These are phyloP conservation scores for Tubulanus polymorphus DNA, from an alignment of 2,888 invertebrate species.

Conservation along the genomic window DNA sequence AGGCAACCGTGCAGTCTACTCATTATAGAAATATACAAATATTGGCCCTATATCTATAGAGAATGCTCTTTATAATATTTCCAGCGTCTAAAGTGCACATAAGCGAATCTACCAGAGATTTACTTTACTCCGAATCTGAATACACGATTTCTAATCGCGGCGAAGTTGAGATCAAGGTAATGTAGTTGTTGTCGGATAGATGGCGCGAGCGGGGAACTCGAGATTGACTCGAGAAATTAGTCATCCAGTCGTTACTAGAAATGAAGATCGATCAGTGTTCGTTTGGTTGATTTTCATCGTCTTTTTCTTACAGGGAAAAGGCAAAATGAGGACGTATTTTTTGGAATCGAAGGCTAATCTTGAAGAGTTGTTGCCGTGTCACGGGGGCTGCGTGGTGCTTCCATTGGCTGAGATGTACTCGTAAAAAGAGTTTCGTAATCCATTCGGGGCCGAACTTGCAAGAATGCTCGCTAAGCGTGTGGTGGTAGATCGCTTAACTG, in stretches of 20 bases:
- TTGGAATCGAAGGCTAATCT: not conserved
- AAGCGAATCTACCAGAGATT: slow-evolving; percentile 1
- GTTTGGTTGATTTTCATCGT: not conserved
- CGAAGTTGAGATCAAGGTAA: not conserved
- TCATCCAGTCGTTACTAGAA: not conserved
- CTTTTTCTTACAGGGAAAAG: not conserved
- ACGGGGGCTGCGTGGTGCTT: too few species aligned
- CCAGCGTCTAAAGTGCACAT: slow-evolving; percentile 2
- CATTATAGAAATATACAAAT: too few species aligned
- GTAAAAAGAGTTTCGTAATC: too few species aligned
- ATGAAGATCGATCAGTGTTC: not conserved
- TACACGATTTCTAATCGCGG: not conserved
- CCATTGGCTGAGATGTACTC: too few species aligned
- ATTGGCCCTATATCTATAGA: too few species aligned
- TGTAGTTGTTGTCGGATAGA: not conserved
- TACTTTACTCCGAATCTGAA: not conserved
- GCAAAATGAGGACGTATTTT: not conserved
- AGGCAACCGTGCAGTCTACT: too few species aligned
- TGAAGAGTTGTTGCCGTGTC: not conserved
- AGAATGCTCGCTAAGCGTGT: too few species aligned
- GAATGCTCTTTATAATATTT: too few species aligned
- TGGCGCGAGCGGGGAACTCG: not conserved
- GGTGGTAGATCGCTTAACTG: too few species aligned
- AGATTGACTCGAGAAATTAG: not conserved
- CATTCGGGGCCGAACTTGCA: too few species aligned